Evolutionary conservation across 1,140 invertebrate genomes (phyloP).

Genomic region (Glossosoma conforme): DNA sequence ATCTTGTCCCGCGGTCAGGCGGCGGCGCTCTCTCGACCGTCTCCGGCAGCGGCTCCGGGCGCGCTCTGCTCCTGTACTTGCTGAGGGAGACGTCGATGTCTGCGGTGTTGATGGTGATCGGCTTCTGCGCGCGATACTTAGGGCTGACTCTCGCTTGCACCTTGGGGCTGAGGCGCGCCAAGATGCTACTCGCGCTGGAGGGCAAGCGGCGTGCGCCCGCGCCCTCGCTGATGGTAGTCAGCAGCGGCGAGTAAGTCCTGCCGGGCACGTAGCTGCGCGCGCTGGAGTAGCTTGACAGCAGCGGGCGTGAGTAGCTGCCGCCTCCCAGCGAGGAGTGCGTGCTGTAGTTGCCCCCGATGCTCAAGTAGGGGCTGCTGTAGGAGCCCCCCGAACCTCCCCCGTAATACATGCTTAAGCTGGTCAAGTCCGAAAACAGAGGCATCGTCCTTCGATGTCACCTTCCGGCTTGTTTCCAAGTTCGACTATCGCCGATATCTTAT

Average conservation of each 20-base stretch:
- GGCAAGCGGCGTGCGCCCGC: constrained; percentile 36
- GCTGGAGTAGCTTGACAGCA: constrained; percentile 32
- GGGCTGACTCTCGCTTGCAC: constrained; percentile 25
- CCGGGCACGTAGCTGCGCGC: constrained; percentile 33
- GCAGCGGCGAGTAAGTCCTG: constrained; percentile 62
- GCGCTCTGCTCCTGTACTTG: constrained; percentile 44
- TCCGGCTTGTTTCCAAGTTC: constrained; percentile 6
- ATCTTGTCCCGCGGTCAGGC: constrained; percentile 21
- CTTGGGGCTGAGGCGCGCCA: constrained; percentile 21
- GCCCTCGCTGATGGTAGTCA: constrained; percentile 68
- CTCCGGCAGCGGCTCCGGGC: neutral
- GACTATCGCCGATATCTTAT: neutral
- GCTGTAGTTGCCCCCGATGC: constrained; percentile 50
- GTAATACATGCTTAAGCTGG: constrained; percentile 52
- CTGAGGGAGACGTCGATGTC: constrained; percentile 75
- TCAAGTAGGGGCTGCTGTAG: constrained; percentile 48
- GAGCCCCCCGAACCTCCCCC: constrained; percentile 42
- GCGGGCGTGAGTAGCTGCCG: constrained; percentile 37
- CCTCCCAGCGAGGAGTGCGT: constrained; percentile 52
- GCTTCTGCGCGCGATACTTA: constrained; percentile 37
- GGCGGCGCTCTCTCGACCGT: neutral
- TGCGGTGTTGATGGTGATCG: constrained; percentile 69
- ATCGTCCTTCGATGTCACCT: too few species aligned
- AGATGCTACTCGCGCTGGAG: constrained; percentile 29
- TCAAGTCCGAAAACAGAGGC: constrained; percentile 54